These are phyloP conservation scores for Lucilia sericata DNA, from an alignment of 1,140 invertebrate species.

Conservation along the genomic window DNA sequence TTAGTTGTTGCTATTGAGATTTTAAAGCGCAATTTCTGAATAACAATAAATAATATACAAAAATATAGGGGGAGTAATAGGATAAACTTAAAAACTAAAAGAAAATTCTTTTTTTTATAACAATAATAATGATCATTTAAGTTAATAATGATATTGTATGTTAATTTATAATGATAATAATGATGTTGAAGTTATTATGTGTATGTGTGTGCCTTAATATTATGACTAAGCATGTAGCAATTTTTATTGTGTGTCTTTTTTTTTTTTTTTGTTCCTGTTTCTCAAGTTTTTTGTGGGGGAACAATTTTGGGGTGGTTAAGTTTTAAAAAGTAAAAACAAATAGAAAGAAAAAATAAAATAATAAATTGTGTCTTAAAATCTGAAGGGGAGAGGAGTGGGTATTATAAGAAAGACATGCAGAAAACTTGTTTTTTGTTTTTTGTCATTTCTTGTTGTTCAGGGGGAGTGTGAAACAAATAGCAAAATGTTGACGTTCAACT, in stretches of 20 bases:
- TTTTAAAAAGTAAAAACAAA: neutral
- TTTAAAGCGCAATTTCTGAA: neutral
- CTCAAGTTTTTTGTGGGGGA: neutral
- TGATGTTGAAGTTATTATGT: neutral
- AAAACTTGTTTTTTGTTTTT: neutral
- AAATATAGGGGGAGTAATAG: neutral
- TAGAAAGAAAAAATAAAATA: neutral
- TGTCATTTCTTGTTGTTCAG: neutral
- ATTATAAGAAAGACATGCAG: neutral
- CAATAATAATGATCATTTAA: neutral
- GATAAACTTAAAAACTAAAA: neutral
- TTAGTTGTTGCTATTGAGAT: neutral
- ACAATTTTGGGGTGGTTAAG: neutral
- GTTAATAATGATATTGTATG: neutral
- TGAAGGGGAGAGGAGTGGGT: neutral
- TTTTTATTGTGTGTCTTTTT: neutral
- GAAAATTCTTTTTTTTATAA: no score
- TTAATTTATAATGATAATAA: neutral
- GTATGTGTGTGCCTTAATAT: neutral
- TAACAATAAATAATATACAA: neutral
- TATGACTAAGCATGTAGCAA: conserved; percentile 19
- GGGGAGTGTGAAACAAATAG: no score
- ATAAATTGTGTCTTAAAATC: neutral
- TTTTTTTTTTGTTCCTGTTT: neutral
- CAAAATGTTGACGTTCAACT: no score